Evolutionary conservation across 1,140 invertebrate species (phyloP).

Genomic region (Leguminivora glycinivorella): DNA sequence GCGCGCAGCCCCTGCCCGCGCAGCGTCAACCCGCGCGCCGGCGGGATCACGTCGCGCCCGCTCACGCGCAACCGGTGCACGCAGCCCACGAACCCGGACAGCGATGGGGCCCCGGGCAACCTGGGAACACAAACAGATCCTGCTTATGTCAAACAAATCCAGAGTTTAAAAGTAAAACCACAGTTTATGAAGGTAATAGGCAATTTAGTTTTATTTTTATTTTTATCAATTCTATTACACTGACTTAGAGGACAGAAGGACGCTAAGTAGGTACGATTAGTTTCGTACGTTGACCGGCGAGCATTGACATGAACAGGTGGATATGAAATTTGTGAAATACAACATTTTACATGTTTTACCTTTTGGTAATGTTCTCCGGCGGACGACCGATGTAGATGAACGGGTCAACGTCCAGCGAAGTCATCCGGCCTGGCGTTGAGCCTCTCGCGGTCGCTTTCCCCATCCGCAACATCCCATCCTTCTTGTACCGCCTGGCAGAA

Average conservation of each 20-base stretch:
- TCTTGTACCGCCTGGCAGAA: slow-evolving; percentile 67
- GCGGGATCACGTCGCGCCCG: slow-evolving; percentile 67
- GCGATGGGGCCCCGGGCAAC: slow-evolving; percentile 48
- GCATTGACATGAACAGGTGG: too few relatives aligned
- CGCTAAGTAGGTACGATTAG: too few relatives aligned
- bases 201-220: too few relatives aligned
- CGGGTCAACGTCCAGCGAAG: slow-evolving; percentile 63
- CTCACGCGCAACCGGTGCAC: slow-evolving; percentile 67
- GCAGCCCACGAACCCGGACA: slow-evolving; percentile 67
- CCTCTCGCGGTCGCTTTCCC: slow-evolving; percentile 55
- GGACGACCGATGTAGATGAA: slow-evolving; percentile 64
- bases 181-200: too few relatives aligned
- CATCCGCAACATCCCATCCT: slow-evolving; percentile 62
- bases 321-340: too few relatives aligned
- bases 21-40: slow-evolving; percentile 52
- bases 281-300: too few relatives aligned
- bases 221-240: too few relatives aligned
- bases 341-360: slow-evolving; percentile 50
- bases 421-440: slow-evolving; percentile 64
- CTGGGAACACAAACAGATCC: slow-evolving; percentile 34
- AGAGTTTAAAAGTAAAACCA: too few relatives aligned
- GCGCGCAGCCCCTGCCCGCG: slow-evolving; percentile 55
- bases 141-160: too few relatives aligned
- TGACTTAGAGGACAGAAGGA: too few relatives aligned
- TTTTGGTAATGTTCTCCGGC: slow-evolving; percentile 61